Percentiles rank a stretch among this genome's conserved stretches.
Conservation (phyloP, 2,797 vertebrate genomes). For the Cercopithecus petaurista region DNA sequence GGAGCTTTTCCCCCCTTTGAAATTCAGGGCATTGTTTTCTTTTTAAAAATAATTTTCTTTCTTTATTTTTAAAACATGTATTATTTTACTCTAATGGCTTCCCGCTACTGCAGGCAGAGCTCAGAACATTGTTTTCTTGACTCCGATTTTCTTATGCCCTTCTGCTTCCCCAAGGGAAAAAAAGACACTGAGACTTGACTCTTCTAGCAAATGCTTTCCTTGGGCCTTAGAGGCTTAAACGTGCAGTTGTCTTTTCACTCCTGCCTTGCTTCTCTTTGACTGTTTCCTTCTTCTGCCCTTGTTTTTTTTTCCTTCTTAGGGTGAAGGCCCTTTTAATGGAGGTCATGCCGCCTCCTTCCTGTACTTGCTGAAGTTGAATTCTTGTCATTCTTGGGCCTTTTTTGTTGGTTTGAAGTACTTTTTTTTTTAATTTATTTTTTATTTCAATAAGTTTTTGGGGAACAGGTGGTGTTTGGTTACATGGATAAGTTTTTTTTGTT, state of each 20-base stretch:
- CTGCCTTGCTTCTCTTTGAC: background rate
- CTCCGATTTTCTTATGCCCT: background rate
- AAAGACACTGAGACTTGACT: background rate
- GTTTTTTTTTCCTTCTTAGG: background rate
- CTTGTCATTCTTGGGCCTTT: background rate
- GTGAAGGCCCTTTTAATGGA: background rate
- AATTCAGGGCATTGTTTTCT: background rate
- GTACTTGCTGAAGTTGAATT: background rate
- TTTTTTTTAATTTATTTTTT: rapidly evolving
- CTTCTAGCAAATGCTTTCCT: background rate
- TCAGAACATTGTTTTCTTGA: background rate
- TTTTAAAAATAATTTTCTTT: too few species aligned
- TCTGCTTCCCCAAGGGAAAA: background rate
- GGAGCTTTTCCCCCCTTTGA: background rate
- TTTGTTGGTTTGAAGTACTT: background rate
- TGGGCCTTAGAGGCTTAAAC: background rate
- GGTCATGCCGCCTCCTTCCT: background rate
- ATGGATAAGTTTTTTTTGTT: too few species aligned
- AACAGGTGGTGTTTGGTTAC: too few species aligned
- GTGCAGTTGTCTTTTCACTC: background rate
- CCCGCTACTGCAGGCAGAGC: too few species aligned
- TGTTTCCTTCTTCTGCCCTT: background rate
- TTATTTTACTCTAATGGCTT: too few species aligned
- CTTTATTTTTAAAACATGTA: too few species aligned
- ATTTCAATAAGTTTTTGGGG: too few species aligned